Percentiles rank a stretch among this genome's conserved stretches.
phyloP scores from a whole-genome alignment of 2,113 vertebrate genomes.

The Chlamydotis undulata region DNA sequence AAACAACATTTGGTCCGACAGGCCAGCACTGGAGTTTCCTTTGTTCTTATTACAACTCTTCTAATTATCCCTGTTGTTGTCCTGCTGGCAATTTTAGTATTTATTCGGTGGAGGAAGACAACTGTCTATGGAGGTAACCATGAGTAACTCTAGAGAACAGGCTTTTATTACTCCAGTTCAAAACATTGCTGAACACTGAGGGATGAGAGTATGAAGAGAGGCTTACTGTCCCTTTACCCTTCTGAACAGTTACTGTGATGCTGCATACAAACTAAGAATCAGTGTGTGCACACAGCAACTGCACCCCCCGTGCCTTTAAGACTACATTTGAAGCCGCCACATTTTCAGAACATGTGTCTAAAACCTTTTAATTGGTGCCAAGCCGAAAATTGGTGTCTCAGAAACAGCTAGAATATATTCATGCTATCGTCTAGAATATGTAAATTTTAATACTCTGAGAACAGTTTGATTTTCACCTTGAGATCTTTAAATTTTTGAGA shows the following conservation, averaged over 20 bases:
- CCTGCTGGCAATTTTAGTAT: slow-evolving; percentile 82
- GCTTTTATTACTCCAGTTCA: neutral
- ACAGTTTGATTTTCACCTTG: neutral
- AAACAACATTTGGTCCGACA: slow-evolving; percentile 71
- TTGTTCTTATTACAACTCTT: slow-evolving; percentile 87
- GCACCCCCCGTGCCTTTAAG: neutral
- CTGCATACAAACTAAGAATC: neutral
- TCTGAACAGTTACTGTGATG: neutral
- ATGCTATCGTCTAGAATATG: neutral
- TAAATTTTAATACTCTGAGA: neutral
- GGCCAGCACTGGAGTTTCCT: slow-evolving; percentile 74
- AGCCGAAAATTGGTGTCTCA: neutral
- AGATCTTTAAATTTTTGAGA: neutral
- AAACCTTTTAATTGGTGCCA: neutral
- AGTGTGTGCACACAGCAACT: neutral
- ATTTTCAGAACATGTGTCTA: neutral
- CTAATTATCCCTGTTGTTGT: slow-evolving; percentile 86
- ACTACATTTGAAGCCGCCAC: neutral
- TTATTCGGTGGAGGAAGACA: slow-evolving; percentile 90
- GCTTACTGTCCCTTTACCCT: neutral
- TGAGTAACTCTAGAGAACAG: neutral
- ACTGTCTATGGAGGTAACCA: slow-evolving; percentile 81
- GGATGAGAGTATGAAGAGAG: neutral
- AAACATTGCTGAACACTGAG: neutral
- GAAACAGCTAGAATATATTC: neutral